Base-by-base conservation (phyloP, 2,113 vertebrate species). In the Scolopax mira region DNA sequence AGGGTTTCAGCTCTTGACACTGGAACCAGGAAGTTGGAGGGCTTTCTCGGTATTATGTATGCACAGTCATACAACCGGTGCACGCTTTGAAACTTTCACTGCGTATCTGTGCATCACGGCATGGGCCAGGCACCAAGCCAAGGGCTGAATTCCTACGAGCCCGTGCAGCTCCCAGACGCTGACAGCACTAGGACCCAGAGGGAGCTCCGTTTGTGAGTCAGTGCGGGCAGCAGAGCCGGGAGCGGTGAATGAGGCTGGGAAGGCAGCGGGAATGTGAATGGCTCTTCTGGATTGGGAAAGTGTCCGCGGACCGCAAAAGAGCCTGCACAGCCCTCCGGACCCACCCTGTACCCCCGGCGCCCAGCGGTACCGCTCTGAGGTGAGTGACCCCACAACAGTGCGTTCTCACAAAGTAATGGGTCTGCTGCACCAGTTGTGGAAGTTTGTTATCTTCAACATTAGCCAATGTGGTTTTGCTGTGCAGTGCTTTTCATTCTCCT, bases 131-230 rank as follows among this genome's bases (percentile, higher is more conserved):
- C 96, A 85, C 42, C 46, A 7, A 25, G 95, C 96, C 96, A 97
- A 83, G 37, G 33, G 51, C 88, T 14, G 86, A 75, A 93, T 93
- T 95, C 93, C 88, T 95, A 39, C 94, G 88, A 95, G 94, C 55
- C 96, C 39, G 27, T 65, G 94, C 94, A 90, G 96, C 95, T 94
- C 96, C 93, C 94, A 80, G 73, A 49, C 85, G 89, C 88, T 88
- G 61, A 37, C 94, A 95, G 96, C 97, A 66, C 97, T 96, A 96
- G 95, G 96, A 97, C 97, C 97, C 97, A 90, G 94, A 64, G 95
- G 96, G 95, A 94, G 94, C 96, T n/a, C 46, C 24, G 15, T 79
- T 64, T 3, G 94, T 96, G 94, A 95, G 92, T 96, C 96, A 96
- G 94, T 83, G 94, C 94, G 65, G 95, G 77, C 66, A 66, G 82